These are phyloP conservation scores for Lepidonotus clava DNA, from an alignment of 2,888 invertebrate species.

Conservation along the genomic window DNA sequence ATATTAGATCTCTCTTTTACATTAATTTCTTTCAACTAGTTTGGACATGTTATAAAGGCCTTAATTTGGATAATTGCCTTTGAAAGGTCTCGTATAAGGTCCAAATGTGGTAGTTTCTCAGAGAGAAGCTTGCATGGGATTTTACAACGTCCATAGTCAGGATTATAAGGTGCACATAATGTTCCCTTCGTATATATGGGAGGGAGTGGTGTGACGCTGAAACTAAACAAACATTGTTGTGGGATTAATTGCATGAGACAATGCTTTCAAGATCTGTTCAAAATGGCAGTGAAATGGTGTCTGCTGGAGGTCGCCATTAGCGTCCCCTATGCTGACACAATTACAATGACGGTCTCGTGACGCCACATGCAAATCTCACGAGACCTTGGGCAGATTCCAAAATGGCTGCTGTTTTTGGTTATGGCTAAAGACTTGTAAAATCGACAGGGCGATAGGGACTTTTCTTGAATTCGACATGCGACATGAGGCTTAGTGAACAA, in stretches of 20 bases:
- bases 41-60: too few species aligned
- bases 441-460: too few species aligned
- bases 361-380: background rate
- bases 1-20: too few species aligned
- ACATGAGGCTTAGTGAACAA: background rate
- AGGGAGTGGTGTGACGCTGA: background rate
- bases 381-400: background rate
- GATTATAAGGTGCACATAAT: too few species aligned
- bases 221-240: background rate
- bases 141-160: too few species aligned
- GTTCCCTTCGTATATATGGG: too few species aligned
- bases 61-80: too few species aligned
- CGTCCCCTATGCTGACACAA: background rate
- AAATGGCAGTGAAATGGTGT: background rate
- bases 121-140: too few species aligned
- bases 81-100: too few species aligned
- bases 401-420: background rate
- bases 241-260: constrained; percentile 10
- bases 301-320: background rate
- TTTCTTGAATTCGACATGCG: background rate
- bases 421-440: background rate
- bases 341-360: constrained; percentile 3
- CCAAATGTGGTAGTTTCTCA: too few species aligned
- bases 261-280: constrained; percentile 14
- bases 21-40: too few species aligned